These are phyloP conservation scores for Mycteria americana DNA, from an alignment of 2,797 vertebrate species.

Conservation along the genomic window DNA sequence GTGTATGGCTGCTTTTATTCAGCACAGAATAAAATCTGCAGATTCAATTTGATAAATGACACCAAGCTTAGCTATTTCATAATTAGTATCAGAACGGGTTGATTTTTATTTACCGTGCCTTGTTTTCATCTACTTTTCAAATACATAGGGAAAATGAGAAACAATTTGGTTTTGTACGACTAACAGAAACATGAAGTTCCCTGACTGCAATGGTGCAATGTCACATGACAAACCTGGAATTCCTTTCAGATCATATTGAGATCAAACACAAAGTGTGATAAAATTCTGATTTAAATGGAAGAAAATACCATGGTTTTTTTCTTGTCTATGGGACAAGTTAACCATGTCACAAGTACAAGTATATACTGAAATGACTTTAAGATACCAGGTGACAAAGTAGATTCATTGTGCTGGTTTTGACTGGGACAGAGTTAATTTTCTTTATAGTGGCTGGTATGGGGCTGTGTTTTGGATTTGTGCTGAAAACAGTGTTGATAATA, in stretches of 20 bases:
- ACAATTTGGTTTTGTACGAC: neutral
- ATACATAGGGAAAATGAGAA: neutral
- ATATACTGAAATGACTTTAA: neutral
- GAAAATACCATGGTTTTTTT: neutral
- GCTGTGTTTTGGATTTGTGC: no score
- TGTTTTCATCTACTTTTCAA: neutral
- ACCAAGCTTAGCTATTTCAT: neutral
- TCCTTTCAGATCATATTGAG: neutral
- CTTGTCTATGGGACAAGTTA: neutral
- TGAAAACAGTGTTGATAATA: no score
- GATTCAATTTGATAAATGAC: neutral
- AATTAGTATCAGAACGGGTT: neutral
- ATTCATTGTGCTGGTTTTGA: neutral
- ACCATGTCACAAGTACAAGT: neutral
- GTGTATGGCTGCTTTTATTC: neutral
- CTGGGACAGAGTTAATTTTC: no score
- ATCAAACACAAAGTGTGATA: neutral
- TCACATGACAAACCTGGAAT: neutral
- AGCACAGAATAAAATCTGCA: neutral
- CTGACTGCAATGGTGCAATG: neutral
- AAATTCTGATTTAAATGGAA: neutral
- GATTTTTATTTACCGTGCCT: neutral
- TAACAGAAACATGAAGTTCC: neutral
- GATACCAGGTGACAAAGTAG: neutral
- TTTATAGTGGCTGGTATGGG: no score